Evolutionary conservation across 2,113 vertebrate genomes (phyloP), one percentile per base, ranked within the genome.

Genomic region (Spilogale gracilis): DNA sequence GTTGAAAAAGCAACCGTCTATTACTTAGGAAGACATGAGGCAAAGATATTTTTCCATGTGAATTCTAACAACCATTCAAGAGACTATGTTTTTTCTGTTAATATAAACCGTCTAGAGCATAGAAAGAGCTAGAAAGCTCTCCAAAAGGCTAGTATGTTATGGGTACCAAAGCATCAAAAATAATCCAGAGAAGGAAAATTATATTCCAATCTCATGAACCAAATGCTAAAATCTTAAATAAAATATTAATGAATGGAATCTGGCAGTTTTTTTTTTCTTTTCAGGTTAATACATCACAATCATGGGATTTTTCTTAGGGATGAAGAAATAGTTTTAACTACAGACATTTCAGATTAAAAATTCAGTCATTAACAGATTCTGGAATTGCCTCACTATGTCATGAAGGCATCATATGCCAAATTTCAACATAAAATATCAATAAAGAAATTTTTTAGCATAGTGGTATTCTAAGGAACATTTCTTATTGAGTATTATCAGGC

Each of bases 191-290:
- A 58, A 82, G 21, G 48, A 67, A 82, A 76, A 81, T 50, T 69
- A 80, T 69, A 65, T 56, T 65, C 11, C 3, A 88, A 0, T 21
- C 17, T 65, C n/a, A 50, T 74, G 48, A 54, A 76, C 58, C 30
- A 93, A 89, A 83, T 88, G 60, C n/a, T 58, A 23, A 89, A 82
- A 83, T 58, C 13, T 78, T 93, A 83, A 89, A 58, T 67, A 74
- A 63, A 82, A 63, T 87, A 56, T 87, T 71, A 61, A n/a, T 50
- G 38, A 73, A 12, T 95, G 45, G 30, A 92, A 61, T 79, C 25
- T 10, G 32, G n/a, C 20, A 54, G 56, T 71, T 85, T 74, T 4
- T 8, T 21, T 73, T 78, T n/a, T 27, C 12, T 81, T 60, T 71
- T 52, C 20, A 30, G 43, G 25, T 83, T 83, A 74, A 32, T 74